Conservation (phyloP, 2,888 invertebrate species). For the Tubulanus polymorphus region DNA sequence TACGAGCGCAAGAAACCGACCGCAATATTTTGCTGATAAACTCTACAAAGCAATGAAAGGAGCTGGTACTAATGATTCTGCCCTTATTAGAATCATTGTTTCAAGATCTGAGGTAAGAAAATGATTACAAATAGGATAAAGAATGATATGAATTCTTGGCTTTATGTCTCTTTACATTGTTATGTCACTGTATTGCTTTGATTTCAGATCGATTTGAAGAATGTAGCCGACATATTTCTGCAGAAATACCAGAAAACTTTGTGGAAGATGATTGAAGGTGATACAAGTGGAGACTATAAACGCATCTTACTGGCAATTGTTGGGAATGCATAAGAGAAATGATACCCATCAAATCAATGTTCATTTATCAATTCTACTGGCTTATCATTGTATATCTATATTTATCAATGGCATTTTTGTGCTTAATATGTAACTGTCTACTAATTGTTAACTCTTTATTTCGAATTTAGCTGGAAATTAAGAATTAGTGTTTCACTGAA, state of each 20-base stretch:
- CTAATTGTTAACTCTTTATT: too few relatives aligned
- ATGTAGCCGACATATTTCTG: conserved; percentile 38
- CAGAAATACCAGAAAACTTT: conserved; percentile 30
- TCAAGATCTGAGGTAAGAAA: conserved; percentile 47
- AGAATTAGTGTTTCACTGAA: too few relatives aligned
- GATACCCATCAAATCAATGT: too few relatives aligned
- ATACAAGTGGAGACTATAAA: conserved; percentile 16
- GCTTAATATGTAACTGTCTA: too few relatives aligned
- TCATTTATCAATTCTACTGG: too few relatives aligned
- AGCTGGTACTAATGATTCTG: conserved; percentile 42
- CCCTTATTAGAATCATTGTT: conserved; percentile 42
- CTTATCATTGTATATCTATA: too few relatives aligned
- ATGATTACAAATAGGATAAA: too few relatives aligned
- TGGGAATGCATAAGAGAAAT: too few relatives aligned
- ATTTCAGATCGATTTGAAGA: conserved; percentile 45
- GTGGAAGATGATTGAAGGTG: conserved; percentile 5
- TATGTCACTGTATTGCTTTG: neutral
- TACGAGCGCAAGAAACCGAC: conserved; percentile 34
- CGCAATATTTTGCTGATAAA: conserved; percentile 45
- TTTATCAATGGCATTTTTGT: too few relatives aligned
- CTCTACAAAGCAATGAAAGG: conserved; percentile 43
- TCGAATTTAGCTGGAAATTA: too few relatives aligned
- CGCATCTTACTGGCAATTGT: conserved; percentile 9
- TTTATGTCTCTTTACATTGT: neutral
- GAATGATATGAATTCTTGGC: too few relatives aligned